Evolutionary conservation across 2,113 vertebrate species (phyloP), one percentile per base, ranked within the genome.

Genomic region (Otocyon megalotis): DNA sequence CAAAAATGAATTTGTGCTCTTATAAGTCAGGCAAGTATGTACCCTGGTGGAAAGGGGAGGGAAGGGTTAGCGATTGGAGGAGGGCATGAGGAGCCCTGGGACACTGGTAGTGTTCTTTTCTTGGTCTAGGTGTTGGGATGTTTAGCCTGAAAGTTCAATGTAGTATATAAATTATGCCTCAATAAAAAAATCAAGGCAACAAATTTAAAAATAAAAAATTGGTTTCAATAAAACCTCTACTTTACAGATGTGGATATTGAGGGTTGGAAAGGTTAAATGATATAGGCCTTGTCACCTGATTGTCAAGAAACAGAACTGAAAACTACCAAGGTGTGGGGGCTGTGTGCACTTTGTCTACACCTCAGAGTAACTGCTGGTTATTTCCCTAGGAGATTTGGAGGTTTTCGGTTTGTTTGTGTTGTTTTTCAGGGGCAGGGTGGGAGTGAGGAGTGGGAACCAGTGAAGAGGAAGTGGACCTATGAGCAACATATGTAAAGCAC

Each of bases 301-400:
- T 85, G 48, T 92, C 72, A 79, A 85, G 94, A 97, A 90, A 81
- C 85, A 63, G 76, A 96, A 83, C 62, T 62, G 74, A 96, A 85
- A 94, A 53, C 24, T 17, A 43, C 58, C 63, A 32, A 65, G 58
- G 65, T 58, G 20, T 62, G 63, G 74, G 86, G 35, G 30, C 63
- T 77, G 60, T 60, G 35, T 48, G 48, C 24, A 92, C 67, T 94
- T 92, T 84, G 0, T 14, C 35, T 62, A 37, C 22, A 82, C 58
- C 53, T 92, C 65, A 58, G 26, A 30, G 37, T 58, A 69, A 63
- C 7, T 48, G 81, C 53, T 63, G 43, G 48, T 60, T 83, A 35
- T 69, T 93, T 87, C 71, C 63, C 54, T 30, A 15, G 30, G 37
- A 85, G 30, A 72, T 79, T 86, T 54, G 16, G 15, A 76, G 28